These are phyloP conservation scores for Siderastrea radians DNA, from an alignment of 92 coral and sea anemone genomes.

Conservation along the genomic window DNA sequence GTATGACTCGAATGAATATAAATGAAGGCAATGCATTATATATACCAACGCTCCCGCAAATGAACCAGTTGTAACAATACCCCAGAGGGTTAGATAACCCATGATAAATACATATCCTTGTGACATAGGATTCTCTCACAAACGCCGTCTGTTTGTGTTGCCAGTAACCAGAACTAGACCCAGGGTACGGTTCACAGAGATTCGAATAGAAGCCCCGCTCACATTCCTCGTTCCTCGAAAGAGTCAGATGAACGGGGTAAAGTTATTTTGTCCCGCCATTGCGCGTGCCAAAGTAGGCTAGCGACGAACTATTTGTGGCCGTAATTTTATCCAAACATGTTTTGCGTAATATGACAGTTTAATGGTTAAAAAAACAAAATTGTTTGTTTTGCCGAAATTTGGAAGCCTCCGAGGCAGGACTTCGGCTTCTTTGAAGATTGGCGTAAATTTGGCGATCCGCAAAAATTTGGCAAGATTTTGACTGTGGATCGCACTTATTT, in stretches of 20 bases:
- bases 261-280: not conserved
- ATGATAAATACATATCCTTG: too few species aligned
- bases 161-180: not conserved
- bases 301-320: not conserved
- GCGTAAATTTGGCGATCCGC: slow-evolving; percentile 16
- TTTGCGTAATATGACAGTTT: slow-evolving; percentile 1
- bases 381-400: slow-evolving; percentile 26
- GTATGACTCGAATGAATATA: too few species aligned
- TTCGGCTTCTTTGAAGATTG: slow-evolving; percentile 50
- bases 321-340: not conserved
- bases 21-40: too few species aligned
- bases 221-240: not conserved
- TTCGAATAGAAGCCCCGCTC: slow-evolving; percentile 3
- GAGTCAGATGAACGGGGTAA: not conserved
- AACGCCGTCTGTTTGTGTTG: not conserved
- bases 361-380: slow-evolving; percentile 14
- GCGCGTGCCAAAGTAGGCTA: not conserved
- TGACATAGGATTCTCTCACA: not conserved
- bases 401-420: slow-evolving; percentile 44
- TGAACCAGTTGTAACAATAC: too few species aligned
- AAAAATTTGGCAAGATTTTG: slow-evolving; percentile 3
- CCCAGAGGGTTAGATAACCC: too few species aligned
- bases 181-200: not conserved
- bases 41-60: too few species aligned
- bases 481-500: not conserved